These are phyloP conservation scores for Ectropis crepuscularia DNA, from an alignment of 2,888 invertebrate species.

Conservation along the genomic window DNA sequence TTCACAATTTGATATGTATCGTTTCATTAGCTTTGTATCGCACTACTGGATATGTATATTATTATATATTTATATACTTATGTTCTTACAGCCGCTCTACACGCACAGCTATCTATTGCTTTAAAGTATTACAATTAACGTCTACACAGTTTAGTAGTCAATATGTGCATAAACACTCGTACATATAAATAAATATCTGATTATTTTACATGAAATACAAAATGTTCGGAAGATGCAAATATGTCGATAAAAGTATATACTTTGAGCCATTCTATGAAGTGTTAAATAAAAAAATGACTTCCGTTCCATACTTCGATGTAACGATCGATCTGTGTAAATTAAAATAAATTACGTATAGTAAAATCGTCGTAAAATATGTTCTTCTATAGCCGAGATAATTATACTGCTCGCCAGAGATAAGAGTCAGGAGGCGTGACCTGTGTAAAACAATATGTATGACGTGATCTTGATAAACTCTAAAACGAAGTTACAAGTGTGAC, in stretches of 20 bases:
- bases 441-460: no score
- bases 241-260: conserved; percentile 47
- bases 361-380: conserved; percentile 61
- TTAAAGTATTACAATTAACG: conserved; percentile 35
- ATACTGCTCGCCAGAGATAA: conserved; percentile 6
- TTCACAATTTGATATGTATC: conserved; percentile 78
- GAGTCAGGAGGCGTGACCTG: no score
- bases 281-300: conserved; percentile 23
- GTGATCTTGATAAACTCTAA: no score
- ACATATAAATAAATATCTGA: conserved; percentile 20
- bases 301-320: conserved; percentile 56
- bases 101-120: conserved; percentile 60
- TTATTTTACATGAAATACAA: conserved; percentile 50
- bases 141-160: conserved; percentile 28
- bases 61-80: conserved; percentile 47
- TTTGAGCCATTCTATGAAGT: conserved; percentile 52
- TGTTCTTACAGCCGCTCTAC: conserved; percentile 58
- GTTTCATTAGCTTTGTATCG: conserved; percentile 56
- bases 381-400: conserved; percentile 18
- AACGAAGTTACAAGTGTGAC: no score
- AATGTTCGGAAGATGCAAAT: conserved; percentile 58
- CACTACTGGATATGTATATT: conserved; percentile 51
- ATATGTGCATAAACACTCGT: conserved; percentile 31
- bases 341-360: conserved; percentile 43
- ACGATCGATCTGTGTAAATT: conserved; percentile 43